A percentile compares a stretch with the other conserved stretches of the same genome.
Conservation (phyloP, 2,888 invertebrate genomes). For the Nebria brevicollis region DNA sequence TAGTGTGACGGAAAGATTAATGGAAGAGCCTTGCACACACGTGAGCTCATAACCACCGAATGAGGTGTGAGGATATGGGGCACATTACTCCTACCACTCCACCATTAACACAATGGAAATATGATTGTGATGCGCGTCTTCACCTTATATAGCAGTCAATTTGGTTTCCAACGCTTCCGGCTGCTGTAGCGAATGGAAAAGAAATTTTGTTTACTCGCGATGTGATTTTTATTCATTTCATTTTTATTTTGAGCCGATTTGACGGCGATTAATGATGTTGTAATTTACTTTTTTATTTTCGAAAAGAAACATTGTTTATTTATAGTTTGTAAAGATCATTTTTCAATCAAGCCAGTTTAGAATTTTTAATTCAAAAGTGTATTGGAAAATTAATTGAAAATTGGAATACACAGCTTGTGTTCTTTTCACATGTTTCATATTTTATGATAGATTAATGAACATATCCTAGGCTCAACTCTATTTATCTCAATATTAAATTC, state of each 20-base stretch:
- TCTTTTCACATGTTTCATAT: background rate
- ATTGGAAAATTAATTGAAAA: background rate
- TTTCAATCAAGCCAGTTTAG: background rate
- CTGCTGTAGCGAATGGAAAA: background rate
- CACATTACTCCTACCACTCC: background rate
- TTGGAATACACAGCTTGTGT: background rate
- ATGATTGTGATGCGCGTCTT: background rate
- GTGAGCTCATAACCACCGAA: background rate
- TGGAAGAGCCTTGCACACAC: slow-evolving; percentile 11
- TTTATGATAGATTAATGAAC: background rate
- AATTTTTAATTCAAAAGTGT: background rate
- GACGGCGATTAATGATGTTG: background rate
- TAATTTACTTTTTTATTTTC: background rate
- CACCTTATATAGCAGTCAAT: background rate
- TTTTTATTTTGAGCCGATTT: background rate
- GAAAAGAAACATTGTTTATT: background rate
- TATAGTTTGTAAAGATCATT: background rate
- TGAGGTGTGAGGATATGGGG: background rate
- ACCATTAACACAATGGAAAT: slow-evolving; percentile 6
- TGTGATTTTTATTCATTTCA: background rate
- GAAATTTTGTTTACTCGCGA: background rate
- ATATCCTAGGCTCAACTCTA: background rate
- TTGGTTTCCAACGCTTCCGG: background rate
- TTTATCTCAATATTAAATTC: background rate
- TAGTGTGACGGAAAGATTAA: slow-evolving; percentile 20